Conservation (phyloP, 2,797 vertebrate genomes). For the Pangasius larnaudii region DNA sequence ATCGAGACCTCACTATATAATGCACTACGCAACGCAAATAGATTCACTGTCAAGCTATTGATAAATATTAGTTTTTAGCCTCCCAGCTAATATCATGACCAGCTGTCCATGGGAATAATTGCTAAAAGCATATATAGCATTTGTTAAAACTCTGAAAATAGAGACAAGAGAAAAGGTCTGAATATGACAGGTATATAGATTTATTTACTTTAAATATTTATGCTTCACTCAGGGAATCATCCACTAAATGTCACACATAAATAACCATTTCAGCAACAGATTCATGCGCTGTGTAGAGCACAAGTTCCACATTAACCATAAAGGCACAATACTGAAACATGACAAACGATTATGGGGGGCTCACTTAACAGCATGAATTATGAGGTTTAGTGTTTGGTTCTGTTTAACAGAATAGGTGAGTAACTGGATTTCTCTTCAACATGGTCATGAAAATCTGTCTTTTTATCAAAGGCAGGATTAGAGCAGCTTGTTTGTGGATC, state of each 20-base stretch:
- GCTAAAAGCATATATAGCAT: neutral
- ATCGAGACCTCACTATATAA: neutral
- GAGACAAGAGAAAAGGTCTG: neutral
- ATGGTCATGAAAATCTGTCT: neutral
- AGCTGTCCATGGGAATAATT: neutral
- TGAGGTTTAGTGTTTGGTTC: conserved; percentile 1
- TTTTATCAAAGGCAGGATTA: conserved; percentile 8
- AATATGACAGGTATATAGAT: neutral
- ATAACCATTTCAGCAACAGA: conserved; percentile 1
- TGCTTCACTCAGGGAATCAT: neutral
- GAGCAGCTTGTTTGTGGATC: conserved; percentile 11
- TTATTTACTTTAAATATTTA: neutral
- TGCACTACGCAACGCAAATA: neutral
- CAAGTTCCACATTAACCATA: conserved; percentile 1
- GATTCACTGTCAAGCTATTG: neutral
- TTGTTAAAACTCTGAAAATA: neutral
- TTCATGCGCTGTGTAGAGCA: neutral
- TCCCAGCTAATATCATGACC: neutral
- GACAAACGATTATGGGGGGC: conserved; percentile 1
- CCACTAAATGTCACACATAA: neutral
- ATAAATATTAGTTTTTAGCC: neutral
- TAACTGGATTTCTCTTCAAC: conserved; percentile 27
- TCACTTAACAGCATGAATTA: conserved; percentile 15
- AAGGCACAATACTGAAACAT: neutral
- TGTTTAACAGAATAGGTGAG: neutral